Evolutionary conservation across 2,797 vertebrate species (phyloP).

Genomic region (Pristis pectinata): DNA sequence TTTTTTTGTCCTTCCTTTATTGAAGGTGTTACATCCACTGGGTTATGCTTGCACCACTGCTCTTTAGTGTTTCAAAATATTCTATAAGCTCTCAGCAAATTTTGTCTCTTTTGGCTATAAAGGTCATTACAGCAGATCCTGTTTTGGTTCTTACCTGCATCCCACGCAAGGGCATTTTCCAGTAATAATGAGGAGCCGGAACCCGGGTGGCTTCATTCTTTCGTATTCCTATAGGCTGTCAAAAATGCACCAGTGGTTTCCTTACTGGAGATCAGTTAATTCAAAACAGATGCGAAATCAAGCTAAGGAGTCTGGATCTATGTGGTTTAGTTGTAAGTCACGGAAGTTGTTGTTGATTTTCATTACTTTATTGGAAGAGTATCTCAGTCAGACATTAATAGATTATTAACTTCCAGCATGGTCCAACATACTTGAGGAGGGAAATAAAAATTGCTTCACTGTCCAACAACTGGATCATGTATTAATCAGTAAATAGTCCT

Average conservation of each 20-base stretch:
- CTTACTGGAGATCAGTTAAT: background rate
- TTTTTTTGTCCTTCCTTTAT: background rate
- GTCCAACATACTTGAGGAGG: background rate
- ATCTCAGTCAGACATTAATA: background rate
- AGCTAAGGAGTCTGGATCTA: background rate
- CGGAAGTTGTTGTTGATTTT: background rate
- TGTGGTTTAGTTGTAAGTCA: background rate
- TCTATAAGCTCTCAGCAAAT: background rate
- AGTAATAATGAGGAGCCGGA: background rate
- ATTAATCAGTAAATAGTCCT: background rate
- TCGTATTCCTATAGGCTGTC: background rate
- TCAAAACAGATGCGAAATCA: background rate
- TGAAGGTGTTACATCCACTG: background rate
- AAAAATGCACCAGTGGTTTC: background rate
- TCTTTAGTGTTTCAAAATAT: background rate
- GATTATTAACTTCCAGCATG: background rate
- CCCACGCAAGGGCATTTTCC: background rate
- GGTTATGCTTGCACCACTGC: background rate
- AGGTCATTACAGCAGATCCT: background rate
- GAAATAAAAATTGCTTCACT: background rate
- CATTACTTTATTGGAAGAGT: background rate
- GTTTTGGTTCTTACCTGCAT: background rate
- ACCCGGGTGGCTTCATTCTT: background rate
- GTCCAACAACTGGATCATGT: background rate
- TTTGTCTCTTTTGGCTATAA: background rate